Conservation (phyloP, 2,113 vertebrate genomes). For the Orycteropus afer region DNA sequence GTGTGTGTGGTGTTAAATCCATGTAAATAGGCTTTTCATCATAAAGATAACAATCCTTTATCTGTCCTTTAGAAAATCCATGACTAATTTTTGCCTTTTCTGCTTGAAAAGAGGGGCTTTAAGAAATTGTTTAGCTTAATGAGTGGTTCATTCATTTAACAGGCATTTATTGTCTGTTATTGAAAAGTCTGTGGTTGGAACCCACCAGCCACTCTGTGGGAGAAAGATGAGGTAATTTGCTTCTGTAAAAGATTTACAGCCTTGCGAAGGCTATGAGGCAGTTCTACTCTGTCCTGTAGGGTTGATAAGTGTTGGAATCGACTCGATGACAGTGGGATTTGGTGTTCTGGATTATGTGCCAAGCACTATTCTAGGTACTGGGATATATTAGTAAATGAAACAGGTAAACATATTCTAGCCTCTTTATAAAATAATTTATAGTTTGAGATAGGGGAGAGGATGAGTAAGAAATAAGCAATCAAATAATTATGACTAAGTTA, state of each 20-base stretch:
- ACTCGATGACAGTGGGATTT: not conserved
- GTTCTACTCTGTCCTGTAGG: not conserved
- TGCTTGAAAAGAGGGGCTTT: conserved; percentile 55
- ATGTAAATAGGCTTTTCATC: conserved; percentile 46
- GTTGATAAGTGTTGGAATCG: not conserved
- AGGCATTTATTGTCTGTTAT: conserved; percentile 15
- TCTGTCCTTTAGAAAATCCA: conserved; percentile 16
- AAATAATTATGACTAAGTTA: not conserved
- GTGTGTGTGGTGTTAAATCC: conserved; percentile 1
- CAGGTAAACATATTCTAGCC: not conserved
- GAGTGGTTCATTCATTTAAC: conserved; percentile 15
- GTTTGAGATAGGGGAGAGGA: not conserved
- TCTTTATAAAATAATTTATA: not conserved
- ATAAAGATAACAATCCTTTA: conserved; percentile 47
- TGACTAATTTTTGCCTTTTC: conserved; percentile 45
- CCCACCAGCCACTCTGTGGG: too few species aligned
- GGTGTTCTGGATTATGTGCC: not conserved
- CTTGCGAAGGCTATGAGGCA: not conserved
- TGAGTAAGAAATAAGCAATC: not conserved
- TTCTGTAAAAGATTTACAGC: not conserved
- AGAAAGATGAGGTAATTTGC: not conserved
- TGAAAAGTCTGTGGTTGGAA: not conserved
- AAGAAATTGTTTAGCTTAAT: conserved; percentile 48
- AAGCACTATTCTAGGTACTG: not conserved
- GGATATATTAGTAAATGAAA: not conserved